Base-by-base conservation (phyloP, 2,797 vertebrate genomes). In the Danio jaintianensis region DNA sequence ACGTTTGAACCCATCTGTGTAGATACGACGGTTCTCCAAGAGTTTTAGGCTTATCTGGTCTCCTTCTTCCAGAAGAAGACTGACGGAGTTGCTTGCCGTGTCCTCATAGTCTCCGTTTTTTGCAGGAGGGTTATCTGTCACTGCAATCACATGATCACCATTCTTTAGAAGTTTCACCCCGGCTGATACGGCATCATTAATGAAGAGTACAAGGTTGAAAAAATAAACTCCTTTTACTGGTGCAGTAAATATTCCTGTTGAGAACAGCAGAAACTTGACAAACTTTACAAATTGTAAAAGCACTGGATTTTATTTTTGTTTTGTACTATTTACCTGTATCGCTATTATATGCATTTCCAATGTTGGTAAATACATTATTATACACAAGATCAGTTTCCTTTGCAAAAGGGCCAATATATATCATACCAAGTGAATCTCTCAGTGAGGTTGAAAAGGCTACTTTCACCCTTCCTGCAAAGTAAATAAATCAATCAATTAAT, bases 221-320 rank as follows among this genome's bases (percentile, higher is more conserved):
- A 52, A 76, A 70, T 80, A 80, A 12, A 79, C 58, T 29, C 68
- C 70, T 74, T 18, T 73, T 7, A 74, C 78, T 36, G 50, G 66
- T 20, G 36, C 74, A 11, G 67, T 50, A 29, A 82, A 82, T 10
- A 72, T 70, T 15, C 74, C 74, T 82, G 48, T 75, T 13, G 11
- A 71, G 11, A 63, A 55, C 3, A 13, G 12, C 12, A 22, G 52
- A 53, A n/a, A 38, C 18, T 7, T 13, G 2, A 40, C 18, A 4
- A 3, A n/a, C n/a, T n/a, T n/a, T n/a, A n/a, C n/a, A n/a, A 42
- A 55, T 2, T 40, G 9, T 68, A 1, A 1, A 6, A 66, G 18
- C 22, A 68, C 16, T 4, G 11, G 15, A 7, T 78, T 70, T 52
- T 18, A 4, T 12, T 9, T 56, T 16, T 55, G 16, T 10, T 9